Evolutionary conservation across 2,113 vertebrate genomes (phyloP).

Genomic region (Glaucomys volans): DNA sequence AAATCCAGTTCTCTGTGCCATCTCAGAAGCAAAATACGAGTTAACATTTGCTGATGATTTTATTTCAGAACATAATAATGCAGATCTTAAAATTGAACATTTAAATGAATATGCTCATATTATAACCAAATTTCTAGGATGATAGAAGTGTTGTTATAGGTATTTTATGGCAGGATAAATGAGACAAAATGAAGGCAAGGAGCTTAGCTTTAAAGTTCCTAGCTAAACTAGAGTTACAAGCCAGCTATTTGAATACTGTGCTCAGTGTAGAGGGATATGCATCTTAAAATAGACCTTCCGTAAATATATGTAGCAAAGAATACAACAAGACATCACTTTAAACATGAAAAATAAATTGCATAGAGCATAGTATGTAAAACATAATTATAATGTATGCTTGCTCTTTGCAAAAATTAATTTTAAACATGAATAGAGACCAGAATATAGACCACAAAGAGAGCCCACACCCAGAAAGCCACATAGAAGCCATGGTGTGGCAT

Average conservation of each 20-base stretch:
- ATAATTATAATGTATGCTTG: constrained; percentile 78
- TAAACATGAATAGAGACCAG: constrained; percentile 77
- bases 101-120: constrained; percentile 62
- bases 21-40: constrained; percentile 25
- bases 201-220: constrained; percentile 63
- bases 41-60: constrained; percentile 71
- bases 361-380: constrained; percentile 77
- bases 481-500: constrained; percentile 76
- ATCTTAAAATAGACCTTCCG: constrained; percentile 78
- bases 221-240: constrained; percentile 57
- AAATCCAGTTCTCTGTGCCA: constrained; percentile 28
- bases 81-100: constrained; percentile 55
- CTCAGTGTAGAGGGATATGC: constrained; percentile 36
- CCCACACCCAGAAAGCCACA: constrained; percentile 80
- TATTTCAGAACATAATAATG: constrained; percentile 59
- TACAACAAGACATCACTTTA: constrained; percentile 77
- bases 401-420: constrained; percentile 81
- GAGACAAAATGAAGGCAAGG: constrained; percentile 49
- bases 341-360: constrained; percentile 78
- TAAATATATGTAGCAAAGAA: constrained; percentile 69
- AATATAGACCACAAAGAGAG: constrained; percentile 77
- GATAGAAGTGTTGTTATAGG: constrained; percentile 3
- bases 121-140: constrained; percentile 51
- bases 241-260: constrained; percentile 60
- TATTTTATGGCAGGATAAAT: constrained; percentile 60